Evolutionary conservation across 92 coral and sea anemone species (phyloP).

Genomic region (Palythoa grandiflora): DNA sequence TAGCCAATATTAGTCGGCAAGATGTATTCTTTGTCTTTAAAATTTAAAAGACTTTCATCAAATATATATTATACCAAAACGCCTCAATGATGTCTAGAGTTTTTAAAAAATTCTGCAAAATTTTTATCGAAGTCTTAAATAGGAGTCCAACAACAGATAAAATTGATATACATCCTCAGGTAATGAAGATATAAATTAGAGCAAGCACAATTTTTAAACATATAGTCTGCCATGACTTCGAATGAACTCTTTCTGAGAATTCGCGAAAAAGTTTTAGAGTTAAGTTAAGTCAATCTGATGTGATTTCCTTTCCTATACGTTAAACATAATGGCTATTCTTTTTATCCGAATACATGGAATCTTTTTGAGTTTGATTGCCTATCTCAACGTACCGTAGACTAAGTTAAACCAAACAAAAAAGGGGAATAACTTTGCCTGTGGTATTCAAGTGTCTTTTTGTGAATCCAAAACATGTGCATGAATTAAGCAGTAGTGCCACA

Average conservation of each 20-base stretch:
- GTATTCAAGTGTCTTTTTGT: background rate
- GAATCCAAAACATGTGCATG: conserved; percentile 46
- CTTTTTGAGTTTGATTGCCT: background rate
- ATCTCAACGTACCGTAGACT: background rate
- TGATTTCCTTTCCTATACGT: conserved; percentile 5
- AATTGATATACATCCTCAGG: background rate
- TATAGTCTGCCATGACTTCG: background rate
- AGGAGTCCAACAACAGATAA: background rate
- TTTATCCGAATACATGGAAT: background rate
- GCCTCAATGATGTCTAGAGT: background rate
- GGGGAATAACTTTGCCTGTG: background rate
- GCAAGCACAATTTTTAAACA: too few species aligned
- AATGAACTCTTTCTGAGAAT: background rate
- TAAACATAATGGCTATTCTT: background rate
- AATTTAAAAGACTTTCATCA: conserved; percentile 1
- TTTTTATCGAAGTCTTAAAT: background rate
- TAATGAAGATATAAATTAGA: background rate
- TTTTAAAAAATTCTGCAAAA: background rate
- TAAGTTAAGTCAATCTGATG: background rate
- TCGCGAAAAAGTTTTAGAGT: conserved; percentile 7
- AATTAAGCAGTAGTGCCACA: background rate
- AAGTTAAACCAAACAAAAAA: conserved; percentile 1
- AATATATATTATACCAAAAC: background rate
- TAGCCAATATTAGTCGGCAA: conserved; percentile 1
- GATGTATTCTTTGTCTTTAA: background rate